These are phyloP conservation scores for Drosophila yakuba DNA, from an alignment of 1,140 invertebrate genomes.

Conservation along the genomic window DNA sequence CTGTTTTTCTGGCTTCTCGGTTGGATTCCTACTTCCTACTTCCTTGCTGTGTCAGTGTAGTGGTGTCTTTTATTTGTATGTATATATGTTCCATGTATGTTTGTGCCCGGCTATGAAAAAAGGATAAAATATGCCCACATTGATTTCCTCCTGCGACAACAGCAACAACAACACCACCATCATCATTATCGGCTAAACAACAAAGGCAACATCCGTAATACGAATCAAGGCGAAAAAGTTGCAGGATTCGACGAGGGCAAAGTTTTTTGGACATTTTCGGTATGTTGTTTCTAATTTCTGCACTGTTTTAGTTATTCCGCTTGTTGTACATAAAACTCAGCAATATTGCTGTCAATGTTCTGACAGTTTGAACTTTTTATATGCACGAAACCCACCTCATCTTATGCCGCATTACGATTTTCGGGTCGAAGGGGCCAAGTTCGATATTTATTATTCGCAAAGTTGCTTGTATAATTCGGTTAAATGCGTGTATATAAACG, in stretches of 20 bases:
- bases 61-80: constrained; percentile 27
- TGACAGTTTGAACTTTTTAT: constrained; percentile 68
- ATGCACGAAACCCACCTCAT: constrained; percentile 15
- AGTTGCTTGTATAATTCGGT: constrained; percentile 46
- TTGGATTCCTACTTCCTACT: constrained; percentile 30
- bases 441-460: constrained; percentile 33
- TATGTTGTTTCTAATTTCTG: constrained; percentile 59
- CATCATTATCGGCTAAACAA: constrained; percentile 33
- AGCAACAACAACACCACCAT: constrained; percentile 40
- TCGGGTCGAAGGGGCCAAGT: neutral
- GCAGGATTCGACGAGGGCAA: constrained; percentile 42
- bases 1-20: constrained; percentile 30
- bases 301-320: constrained; percentile 54
- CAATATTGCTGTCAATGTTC: constrained; percentile 71
- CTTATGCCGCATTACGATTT: neutral
- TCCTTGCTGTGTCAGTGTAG: constrained; percentile 39
- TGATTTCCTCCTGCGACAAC: constrained; percentile 69
- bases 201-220: constrained; percentile 29
- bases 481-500: constrained; percentile 52
- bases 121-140: constrained; percentile 79
- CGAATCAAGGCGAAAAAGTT: constrained; percentile 50
- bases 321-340: constrained; percentile 70
- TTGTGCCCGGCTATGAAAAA: constrained; percentile 50
- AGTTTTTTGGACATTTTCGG: constrained; percentile 43
- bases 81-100: constrained; percentile 9